Percentiles rank a stretch among this genome's conserved stretches.
Evolutionary conservation across 2,888 invertebrate species (phyloP).

Genomic region (Homarus gammarus): DNA sequence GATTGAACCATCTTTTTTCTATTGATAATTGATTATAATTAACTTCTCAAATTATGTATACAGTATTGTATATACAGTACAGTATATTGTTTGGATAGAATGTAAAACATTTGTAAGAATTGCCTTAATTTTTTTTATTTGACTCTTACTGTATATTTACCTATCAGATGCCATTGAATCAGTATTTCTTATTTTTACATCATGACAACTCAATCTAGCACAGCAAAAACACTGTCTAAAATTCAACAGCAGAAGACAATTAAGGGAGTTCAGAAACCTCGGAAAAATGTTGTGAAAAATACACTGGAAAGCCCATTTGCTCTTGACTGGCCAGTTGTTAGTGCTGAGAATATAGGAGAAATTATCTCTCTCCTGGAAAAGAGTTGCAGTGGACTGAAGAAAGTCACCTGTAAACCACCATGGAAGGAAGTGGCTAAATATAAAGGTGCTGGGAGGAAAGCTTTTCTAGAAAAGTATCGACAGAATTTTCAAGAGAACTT

Average conservation of each 20-base stretch:
- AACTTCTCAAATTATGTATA: too few relatives aligned
- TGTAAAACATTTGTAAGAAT: not conserved
- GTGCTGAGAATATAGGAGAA: slow-evolving; percentile 14
- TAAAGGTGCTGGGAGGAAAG: slow-evolving; percentile 43
- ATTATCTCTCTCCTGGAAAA: slow-evolving; percentile 13
- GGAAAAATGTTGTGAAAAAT: slow-evolving; percentile 44
- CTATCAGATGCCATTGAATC: not conserved
- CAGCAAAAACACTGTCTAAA: slow-evolving; percentile 2
- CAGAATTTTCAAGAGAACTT: slow-evolving; percentile 34
- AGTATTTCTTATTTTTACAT: not conserved
- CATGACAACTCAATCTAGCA: slow-evolving; percentile 22
- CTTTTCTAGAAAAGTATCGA: slow-evolving; percentile 2
- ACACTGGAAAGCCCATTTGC: slow-evolving; percentile 75
- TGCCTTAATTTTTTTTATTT: not conserved
- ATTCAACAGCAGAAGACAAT: slow-evolving; percentile 32
- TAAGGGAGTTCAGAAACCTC: slow-evolving; percentile 29
- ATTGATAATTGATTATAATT: too few relatives aligned
- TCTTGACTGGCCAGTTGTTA: slow-evolving; percentile 57
- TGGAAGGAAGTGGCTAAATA: slow-evolving; percentile 51
- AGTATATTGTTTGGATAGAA: too few relatives aligned
- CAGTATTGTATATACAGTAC: too few relatives aligned
- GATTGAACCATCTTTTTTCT: too few relatives aligned
- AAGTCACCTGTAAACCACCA: slow-evolving; percentile 10
- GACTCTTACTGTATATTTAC: not conserved
- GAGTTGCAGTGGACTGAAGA: slow-evolving; percentile 35